Percentiles rank a stretch among this genome's conserved stretches.
Evolutionary conservation across 1,140 invertebrate species (phyloP).

Genomic region (Drosophila repletoides): DNA sequence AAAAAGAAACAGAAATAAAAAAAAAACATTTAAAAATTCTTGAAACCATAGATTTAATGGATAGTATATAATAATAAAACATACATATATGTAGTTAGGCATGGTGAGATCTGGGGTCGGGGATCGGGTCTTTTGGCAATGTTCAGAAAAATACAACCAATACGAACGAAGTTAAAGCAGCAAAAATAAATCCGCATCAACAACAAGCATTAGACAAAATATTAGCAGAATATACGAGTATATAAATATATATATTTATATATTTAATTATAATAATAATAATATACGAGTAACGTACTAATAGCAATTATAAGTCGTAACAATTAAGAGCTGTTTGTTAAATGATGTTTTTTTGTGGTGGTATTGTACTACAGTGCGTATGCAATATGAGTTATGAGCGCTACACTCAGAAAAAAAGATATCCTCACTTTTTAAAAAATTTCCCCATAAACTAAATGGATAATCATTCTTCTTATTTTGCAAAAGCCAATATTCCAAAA

Average conservation of each 20-base stretch:
- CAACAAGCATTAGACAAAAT: slow-evolving; percentile 65
- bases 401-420: too few relatives aligned
- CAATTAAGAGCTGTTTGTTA: slow-evolving; percentile 67
- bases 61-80: slow-evolving; percentile 50
- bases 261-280: slow-evolving; percentile 36
- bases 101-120: too few relatives aligned
- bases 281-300: slow-evolving; percentile 25
- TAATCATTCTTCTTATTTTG: too few relatives aligned
- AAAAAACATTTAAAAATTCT: slow-evolving; percentile 29
- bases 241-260: slow-evolving; percentile 35
- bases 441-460: too few relatives aligned
- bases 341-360: slow-evolving; percentile 37
- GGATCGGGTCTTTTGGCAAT: slow-evolving; percentile 10
- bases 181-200: slow-evolving; percentile 17
- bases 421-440: too few relatives aligned
- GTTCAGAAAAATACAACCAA: slow-evolving; percentile 14
- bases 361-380: slow-evolving; percentile 43
- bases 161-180: slow-evolving; percentile 28
- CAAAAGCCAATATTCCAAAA: too few relatives aligned
- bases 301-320: slow-evolving; percentile 52
- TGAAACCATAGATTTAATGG: slow-evolving; percentile 42
- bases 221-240: slow-evolving; percentile 56
- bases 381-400: too few relatives aligned
- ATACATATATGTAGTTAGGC: slow-evolving; percentile 55
- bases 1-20: background rate